Evolutionary conservation across 2,797 vertebrate species (phyloP), one percentile per base, ranked within the genome.

Genomic region (Limnodromus scolopaceus): DNA sequence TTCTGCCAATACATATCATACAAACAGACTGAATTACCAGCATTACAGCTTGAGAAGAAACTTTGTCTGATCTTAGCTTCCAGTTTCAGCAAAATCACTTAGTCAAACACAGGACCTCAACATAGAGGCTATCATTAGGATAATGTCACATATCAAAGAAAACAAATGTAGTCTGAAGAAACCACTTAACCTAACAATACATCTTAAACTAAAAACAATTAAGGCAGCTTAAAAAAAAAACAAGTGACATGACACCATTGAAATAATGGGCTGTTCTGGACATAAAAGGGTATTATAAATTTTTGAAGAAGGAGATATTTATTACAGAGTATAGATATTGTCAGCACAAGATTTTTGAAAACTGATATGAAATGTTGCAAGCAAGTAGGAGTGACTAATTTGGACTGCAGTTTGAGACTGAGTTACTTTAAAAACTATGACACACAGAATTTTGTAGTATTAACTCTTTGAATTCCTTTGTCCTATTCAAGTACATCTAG

Each of bases 1-100:
- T 54, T 93, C 91, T 92, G 53, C 84, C 77, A 95, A 89, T 92
- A 88, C 39, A 54, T 54, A 86, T 84, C 79, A 95, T 54, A 94
- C 61, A 96, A 84, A 91, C 41, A 93, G 87, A 86, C 41, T 92
- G 75, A 76, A 58, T 74, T 71, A 48, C 70, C 74, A 86, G 66
- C 89, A 92, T 77, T 87, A 78, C 41, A 54, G 17, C n/a, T 94
- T 61, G 41, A 84, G 79, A 89, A 91, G 76, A 78, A 95, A 81
- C 18, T 39, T 77, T 55, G 20, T 57, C 58, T 90, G 57, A 90
- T 84, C 65, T 85, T 61, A 75, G 46, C 55, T 86, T 78, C 20
- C 23, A 81, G 54, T 82, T 93, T 79, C 79, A 88, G 25, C 24
- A 92, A 91, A 90, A 95, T 93, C 76, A 61, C 39, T 78, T 76